Evolutionary conservation across 2,888 invertebrate genomes (phyloP), one percentile per base, ranked within the genome.

Genomic region (Sphecodes monilicornis): DNA sequence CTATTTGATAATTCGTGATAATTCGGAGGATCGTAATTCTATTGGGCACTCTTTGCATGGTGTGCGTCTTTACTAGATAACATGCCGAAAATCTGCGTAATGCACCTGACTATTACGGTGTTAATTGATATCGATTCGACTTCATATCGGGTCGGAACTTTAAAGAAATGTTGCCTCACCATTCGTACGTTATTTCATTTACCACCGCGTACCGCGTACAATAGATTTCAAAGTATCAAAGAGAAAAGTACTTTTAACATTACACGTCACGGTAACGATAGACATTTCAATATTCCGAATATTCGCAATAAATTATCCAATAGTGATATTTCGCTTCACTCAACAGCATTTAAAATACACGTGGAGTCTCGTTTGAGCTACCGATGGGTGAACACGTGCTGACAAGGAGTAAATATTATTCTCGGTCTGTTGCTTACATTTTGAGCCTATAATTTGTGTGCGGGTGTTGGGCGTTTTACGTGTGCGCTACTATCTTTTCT

Each of bases 81-180:
- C 6, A 10, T 32, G 54, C 26, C 11, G 22, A 54, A 36, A 66
- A 66, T 68, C 54, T 41, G 66, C 50, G 6, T 54, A 50, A 71
- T 46, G 71, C 66, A 32, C 22, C 32, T 68, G 73, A 46, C n/a
- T 79, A 79, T 74, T 79, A 82, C 41, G 74, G 69, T 74, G 50
- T 74, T 79, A 79, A 82, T 82, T 81, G 57, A 74, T 78, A 41
- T 79, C 46, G 60, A 60, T 39, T 78, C 78, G 60, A 82, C 74
- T 74, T 68, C 78, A 39, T 29, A 81, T 73, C 78, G 81, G 78
- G 78, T 78, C 81, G 81, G 57, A 69, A 78, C 78, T 81, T 81
- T 46, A 78, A 26, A 81, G 73, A 78, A 57, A 78, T 43, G 29
- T 73, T n/a, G 46, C 16, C 57, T 32, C 32, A 18, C 13, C 22